Conservation (phyloP, 2,888 invertebrate species). For the Archaeoteleia sp. region DNA sequence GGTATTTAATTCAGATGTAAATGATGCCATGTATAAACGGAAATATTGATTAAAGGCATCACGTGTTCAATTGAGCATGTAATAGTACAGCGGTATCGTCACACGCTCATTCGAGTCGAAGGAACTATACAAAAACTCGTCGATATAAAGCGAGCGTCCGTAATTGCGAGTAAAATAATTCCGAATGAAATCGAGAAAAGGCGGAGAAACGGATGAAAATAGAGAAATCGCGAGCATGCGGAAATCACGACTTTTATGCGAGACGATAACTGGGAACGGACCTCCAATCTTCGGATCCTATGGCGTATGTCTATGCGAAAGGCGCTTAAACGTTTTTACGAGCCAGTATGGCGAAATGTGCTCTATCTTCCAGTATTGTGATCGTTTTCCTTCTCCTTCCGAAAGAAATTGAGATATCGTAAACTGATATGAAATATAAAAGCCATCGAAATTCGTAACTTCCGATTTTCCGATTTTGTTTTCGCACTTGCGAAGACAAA, state of each 20-base stretch:
- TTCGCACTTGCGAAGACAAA: too few species aligned
- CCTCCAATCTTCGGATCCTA: conserved; percentile 6
- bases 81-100: conserved; percentile 9
- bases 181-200: background rate
- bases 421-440: too few species aligned
- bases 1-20: too few species aligned
- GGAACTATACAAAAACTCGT: conserved; percentile 1
- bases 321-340: conserved; percentile 5
- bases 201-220: conserved; percentile 2
- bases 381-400: background rate
- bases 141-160: conserved; percentile 6
- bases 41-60: conserved; percentile 1
- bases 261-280: conserved; percentile 8
- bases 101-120: background rate
- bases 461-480: background rate
- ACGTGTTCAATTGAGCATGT: background rate
- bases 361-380: background rate
- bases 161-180: conserved; percentile 11
- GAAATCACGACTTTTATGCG: conserved; percentile 11
- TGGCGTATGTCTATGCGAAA: background rate
- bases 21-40: background rate
- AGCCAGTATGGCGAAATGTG: conserved; percentile 1
- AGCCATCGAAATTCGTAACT: too few species aligned
- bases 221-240: conserved; percentile 2
- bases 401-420: background rate